Conservation (phyloP, 2,113 vertebrate species). For the Onychostoma macrolepis region DNA sequence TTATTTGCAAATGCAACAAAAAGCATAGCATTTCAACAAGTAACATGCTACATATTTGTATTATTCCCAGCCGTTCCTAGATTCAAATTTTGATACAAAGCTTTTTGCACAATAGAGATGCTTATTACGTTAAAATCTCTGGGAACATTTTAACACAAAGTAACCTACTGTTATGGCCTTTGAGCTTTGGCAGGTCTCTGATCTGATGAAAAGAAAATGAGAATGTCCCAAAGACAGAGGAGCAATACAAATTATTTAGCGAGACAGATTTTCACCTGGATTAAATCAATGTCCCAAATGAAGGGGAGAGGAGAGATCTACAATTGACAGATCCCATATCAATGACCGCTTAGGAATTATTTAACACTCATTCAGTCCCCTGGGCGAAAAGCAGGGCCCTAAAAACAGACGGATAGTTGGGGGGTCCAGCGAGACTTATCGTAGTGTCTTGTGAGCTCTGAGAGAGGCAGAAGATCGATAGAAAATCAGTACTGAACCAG, state of each 20-base stretch:
- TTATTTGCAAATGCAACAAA: background rate
- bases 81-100: background rate
- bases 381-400: background rate
- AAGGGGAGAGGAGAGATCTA: constrained; percentile 6
- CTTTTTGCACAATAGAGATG: background rate
- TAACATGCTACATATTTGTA: background rate
- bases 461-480: constrained; percentile 14
- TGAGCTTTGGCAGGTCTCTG: background rate
- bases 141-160: background rate
- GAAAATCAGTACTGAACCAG: constrained; percentile 28
- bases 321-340: constrained; percentile 29
- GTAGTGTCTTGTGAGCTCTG: constrained; percentile 1
- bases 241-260: constrained; percentile 29
- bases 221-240: constrained; percentile 4
- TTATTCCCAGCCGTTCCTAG: background rate
- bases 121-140: background rate
- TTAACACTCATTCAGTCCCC: constrained; percentile 23
- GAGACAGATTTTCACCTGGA: constrained; percentile 1
- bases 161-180: constrained; percentile 10
- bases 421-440: constrained; percentile 28
- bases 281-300: constrained; percentile 34
- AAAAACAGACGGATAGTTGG: constrained; percentile 11
- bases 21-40: background rate
- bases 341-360: constrained; percentile 28
- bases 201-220: constrained; percentile 33